Conservation (phyloP, 1,140 invertebrate genomes). For the Heliconius congener region DNA sequence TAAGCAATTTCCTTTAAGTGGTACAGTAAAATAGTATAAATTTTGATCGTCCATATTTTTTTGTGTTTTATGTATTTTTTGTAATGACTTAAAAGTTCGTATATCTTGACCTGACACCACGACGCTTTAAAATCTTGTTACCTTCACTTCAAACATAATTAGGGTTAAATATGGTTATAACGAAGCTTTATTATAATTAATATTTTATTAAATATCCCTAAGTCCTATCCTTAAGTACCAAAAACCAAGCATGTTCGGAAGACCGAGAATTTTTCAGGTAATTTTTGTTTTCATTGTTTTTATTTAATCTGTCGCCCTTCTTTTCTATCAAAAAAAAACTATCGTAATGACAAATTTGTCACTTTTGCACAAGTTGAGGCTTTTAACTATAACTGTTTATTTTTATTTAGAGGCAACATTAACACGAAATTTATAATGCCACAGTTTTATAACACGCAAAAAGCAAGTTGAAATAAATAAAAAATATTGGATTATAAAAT, state of each 20-base stretch:
- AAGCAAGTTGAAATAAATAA: slow-evolving; percentile 41
- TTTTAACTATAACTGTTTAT: not conserved
- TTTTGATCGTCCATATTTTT: not conserved
- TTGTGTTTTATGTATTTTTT: slow-evolving; percentile 8
- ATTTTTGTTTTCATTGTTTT: slow-evolving; percentile 56
- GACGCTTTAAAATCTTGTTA: slow-evolving; percentile 52
- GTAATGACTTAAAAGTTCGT: slow-evolving; percentile 45
- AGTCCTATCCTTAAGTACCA: slow-evolving; percentile 50
- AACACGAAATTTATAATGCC: slow-evolving; percentile 2
- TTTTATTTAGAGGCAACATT: not conserved
- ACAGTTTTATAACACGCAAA: slow-evolving; percentile 29
- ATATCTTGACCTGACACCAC: slow-evolving; percentile 48
- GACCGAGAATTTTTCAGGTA: slow-evolving; percentile 64
- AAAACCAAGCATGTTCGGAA: slow-evolving; percentile 70
- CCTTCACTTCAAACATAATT: slow-evolving; percentile 44
- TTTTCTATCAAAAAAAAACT: slow-evolving; percentile 15
- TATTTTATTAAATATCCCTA: slow-evolving; percentile 44
- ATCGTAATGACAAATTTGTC: slow-evolving; percentile 26
- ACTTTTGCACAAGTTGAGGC: slow-evolving; percentile 22
- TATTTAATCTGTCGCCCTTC: slow-evolving; percentile 25
- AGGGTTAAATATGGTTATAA: slow-evolving; percentile 41
- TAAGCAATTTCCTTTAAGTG: not conserved
- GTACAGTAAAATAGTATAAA: slow-evolving; percentile 1
- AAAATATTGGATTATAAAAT: not conserved
- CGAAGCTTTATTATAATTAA: slow-evolving; percentile 51